Conservation (phyloP, 2,797 vertebrate genomes). For the Arctocebus calabarensis region DNA sequence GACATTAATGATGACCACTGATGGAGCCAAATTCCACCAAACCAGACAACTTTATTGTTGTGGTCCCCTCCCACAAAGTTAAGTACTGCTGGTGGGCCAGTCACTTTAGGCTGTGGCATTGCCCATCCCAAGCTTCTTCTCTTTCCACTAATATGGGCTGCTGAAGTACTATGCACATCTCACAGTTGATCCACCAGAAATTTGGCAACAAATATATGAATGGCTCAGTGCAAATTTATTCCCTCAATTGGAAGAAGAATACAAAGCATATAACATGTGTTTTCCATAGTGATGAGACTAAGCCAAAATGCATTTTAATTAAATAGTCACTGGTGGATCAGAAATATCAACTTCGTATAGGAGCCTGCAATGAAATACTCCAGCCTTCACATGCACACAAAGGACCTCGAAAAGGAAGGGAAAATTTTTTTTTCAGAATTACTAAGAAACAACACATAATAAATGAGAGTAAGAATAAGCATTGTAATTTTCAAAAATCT, state of each 20-base stretch:
- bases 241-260: not conserved
- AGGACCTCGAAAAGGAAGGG: not conserved
- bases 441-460: not conserved
- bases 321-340: constrained; percentile 19
- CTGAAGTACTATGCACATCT: not conserved
- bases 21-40: not conserved
- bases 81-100: not conserved
- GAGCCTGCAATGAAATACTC: not conserved
- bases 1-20: not conserved
- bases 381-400: not conserved
- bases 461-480: constrained; percentile 18
- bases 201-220: not conserved
- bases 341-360: not conserved
- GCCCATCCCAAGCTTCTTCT: not conserved
- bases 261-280: not conserved
- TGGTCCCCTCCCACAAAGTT: not conserved
- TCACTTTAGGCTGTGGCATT: not conserved
- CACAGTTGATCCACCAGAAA: not conserved
- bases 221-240: not conserved
- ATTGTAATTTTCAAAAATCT: constrained; percentile 42
- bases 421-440: constrained; percentile 23
- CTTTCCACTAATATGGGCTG: not conserved
- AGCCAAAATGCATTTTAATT: constrained; percentile 23
- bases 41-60: not conserved
- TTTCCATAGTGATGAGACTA: constrained; percentile 7